Conservation (phyloP, 2,797 vertebrate species). For the Poeciliopsis turneri region DNA sequence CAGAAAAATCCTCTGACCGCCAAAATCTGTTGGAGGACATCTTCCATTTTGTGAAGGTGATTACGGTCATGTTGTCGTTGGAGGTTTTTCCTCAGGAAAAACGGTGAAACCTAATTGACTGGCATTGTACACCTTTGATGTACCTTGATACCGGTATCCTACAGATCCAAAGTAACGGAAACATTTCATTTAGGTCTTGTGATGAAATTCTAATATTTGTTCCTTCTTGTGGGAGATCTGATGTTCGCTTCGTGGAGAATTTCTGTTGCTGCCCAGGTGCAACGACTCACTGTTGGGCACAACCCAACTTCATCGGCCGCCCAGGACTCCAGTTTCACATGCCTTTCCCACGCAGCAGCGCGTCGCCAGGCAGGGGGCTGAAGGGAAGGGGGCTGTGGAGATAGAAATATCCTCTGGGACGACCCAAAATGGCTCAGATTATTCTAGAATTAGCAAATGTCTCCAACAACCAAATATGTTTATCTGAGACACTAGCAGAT, state of each 20-base stretch:
- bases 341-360: conserved; percentile 62
- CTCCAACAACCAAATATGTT: conserved; percentile 72
- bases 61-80: too few relatives aligned
- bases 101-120: neutral
- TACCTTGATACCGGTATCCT: neutral
- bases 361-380: conserved; percentile 28
- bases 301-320: conserved; percentile 43
- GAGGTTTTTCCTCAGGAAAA: too few relatives aligned
- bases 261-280: conserved; percentile 36
- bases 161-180: conserved; percentile 27
- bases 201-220: neutral
- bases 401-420: conserved; percentile 76
- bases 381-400: conserved; percentile 15
- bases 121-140: neutral
- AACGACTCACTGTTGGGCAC: conserved; percentile 30
- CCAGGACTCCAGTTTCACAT: conserved; percentile 75
- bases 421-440: conserved; percentile 65
- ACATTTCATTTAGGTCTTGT: neutral
- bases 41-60: too few relatives aligned
- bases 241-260: conserved; percentile 48
- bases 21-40: too few relatives aligned
- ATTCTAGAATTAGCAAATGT: conserved; percentile 81
- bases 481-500: conserved; percentile 35
- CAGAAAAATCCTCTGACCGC: too few relatives aligned
- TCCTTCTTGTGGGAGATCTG: conserved; percentile 56